phyloP scores from a whole-genome alignment of 2,113 vertebrate genomes.

The Plestiodon gilberti region DNA sequence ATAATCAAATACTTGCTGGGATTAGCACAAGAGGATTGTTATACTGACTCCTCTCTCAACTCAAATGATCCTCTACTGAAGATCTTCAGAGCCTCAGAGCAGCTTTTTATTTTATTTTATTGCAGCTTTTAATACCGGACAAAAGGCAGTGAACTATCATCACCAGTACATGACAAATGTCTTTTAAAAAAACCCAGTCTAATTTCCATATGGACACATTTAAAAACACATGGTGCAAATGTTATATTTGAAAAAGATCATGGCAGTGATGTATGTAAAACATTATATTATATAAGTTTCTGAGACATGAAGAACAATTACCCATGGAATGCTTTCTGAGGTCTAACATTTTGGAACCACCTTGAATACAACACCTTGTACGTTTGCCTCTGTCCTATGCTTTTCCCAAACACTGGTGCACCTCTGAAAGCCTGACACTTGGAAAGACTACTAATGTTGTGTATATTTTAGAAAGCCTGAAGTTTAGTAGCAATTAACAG shows the following conservation, averaged over 20 bases:
- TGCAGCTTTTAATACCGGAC: not conserved
- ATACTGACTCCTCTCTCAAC: not conserved
- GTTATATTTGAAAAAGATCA: not conserved
- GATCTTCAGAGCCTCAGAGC: not conserved
- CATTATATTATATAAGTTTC: not conserved
- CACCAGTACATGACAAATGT: not conserved
- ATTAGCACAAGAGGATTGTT: not conserved
- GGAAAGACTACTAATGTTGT: not conserved
- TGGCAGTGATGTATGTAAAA: not conserved
- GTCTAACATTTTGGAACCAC: not conserved
- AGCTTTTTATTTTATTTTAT: not conserved
- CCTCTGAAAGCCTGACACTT: not conserved
- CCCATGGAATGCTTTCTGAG: not conserved
- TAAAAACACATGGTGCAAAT: constrained; percentile 10
- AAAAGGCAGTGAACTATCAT: not conserved
- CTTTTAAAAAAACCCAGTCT: not conserved
- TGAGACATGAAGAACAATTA: not conserved
- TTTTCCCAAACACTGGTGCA: not conserved
- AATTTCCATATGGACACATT: not conserved
- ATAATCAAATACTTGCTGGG: not conserved
- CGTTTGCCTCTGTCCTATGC: not conserved
- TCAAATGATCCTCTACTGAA: not conserved
- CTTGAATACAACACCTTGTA: not conserved
- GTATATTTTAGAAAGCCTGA: not conserved
- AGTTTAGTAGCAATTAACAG: constrained; percentile 3